Conservation (phyloP, 2,113 vertebrate species). For the Taxidea taxus region DNA sequence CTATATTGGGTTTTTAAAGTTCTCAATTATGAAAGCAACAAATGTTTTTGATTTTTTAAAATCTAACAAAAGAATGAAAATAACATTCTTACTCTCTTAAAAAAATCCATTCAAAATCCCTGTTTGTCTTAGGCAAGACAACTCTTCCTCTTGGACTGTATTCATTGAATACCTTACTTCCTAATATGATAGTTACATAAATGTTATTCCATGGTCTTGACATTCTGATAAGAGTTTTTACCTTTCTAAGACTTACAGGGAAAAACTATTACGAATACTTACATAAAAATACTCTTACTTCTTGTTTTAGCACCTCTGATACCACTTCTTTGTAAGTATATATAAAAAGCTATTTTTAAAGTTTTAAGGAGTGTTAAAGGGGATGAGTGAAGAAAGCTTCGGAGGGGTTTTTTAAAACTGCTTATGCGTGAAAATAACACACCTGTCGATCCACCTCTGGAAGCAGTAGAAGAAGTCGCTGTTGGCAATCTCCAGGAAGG, state of each 20-base stretch:
- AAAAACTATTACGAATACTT: neutral
- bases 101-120: neutral
- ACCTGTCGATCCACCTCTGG: slow-evolving; percentile 97
- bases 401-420: neutral
- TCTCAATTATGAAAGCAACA: neutral
- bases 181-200: neutral
- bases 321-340: neutral
- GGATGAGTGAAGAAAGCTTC: neutral
- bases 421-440: neutral
- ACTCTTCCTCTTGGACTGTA: neutral
- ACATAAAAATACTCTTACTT: neutral
- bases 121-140: neutral
- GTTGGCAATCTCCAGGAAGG: slow-evolving; percentile 92
- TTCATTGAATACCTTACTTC: neutral
- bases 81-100: neutral
- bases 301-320: neutral
- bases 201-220: neutral
- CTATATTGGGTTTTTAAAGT: neutral
- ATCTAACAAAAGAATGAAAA: neutral
- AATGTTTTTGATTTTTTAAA: neutral
- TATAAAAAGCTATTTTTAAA: neutral
- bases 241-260: neutral
- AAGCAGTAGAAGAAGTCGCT: slow-evolving; percentile 92
- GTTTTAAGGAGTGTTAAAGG: neutral
- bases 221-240: neutral